A percentile compares a stretch with the other conserved stretches of the same genome.
Evolutionary conservation across 2,888 invertebrate species (phyloP).

Genomic region (Dicyrtoma fusca): DNA sequence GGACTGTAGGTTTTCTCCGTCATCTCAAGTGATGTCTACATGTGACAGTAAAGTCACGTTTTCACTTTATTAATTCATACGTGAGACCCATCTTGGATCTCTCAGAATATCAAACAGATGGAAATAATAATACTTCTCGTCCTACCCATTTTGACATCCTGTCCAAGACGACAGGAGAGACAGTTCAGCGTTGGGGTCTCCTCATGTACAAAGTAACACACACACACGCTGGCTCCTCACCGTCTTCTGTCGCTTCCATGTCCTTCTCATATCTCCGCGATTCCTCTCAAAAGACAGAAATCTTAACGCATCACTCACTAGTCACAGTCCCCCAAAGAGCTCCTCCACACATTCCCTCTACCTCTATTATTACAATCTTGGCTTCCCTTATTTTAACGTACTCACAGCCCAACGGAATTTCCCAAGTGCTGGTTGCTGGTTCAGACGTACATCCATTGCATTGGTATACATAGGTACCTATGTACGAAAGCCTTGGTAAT

Average conservation of each 20-base stretch:
- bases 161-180: constrained; percentile 34
- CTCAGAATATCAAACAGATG: constrained; percentile 44
- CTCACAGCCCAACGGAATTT: no score
- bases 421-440: no score
- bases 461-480: no score
- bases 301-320: constrained; percentile 15
- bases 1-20: constrained; percentile 36
- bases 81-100: constrained; percentile 34
- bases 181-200: constrained; percentile 6
- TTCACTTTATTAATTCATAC: constrained; percentile 49
- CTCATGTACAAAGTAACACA: no score
- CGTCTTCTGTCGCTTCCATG: neutral
- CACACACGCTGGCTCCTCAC: neutral
- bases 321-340: constrained; percentile 1
- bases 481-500: no score
- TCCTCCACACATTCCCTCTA: neutral
- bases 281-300: constrained; percentile 13
- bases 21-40: constrained; percentile 27
- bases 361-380: no score
- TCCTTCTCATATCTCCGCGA: constrained; percentile 7
- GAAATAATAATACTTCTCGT: constrained; percentile 34
- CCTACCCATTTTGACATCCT: constrained; percentile 36
- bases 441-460: no score
- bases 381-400: no score
- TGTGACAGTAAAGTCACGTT: constrained; percentile 48